Conservation (phyloP, 2,113 vertebrate species). For the Coracopsis vasa region DNA sequence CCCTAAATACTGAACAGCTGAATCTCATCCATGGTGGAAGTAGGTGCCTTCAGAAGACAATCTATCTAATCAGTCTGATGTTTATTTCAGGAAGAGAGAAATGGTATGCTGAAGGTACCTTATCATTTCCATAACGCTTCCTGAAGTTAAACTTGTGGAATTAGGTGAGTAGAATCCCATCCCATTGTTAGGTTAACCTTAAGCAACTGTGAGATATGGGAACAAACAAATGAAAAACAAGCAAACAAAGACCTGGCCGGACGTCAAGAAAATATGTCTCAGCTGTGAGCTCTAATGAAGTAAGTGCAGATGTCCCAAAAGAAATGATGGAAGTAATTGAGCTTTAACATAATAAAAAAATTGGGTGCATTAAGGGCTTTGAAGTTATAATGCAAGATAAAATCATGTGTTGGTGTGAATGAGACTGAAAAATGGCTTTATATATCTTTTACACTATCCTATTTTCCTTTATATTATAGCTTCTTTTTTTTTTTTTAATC, state of each 20-base stretch:
- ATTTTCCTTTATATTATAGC: background rate
- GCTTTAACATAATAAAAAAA: background rate
- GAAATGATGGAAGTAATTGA: conserved; percentile 16
- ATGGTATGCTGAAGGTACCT: background rate
- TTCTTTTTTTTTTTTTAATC: background rate
- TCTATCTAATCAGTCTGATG: background rate
- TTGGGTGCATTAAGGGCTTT: background rate
- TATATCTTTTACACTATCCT: background rate
- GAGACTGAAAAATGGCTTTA: background rate
- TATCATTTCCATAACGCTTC: background rate
- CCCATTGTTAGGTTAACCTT: background rate
- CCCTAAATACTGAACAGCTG: fast-evolving
- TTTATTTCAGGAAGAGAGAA: background rate
- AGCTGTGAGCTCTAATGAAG: background rate
- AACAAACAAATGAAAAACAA: background rate
- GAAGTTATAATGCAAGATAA: background rate
- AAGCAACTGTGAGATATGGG: background rate
- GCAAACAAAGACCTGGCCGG: background rate
- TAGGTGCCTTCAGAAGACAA: background rate
- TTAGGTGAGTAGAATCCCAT: background rate
- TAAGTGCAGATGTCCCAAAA: conserved; percentile 8
- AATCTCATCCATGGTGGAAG: background rate
- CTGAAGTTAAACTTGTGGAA: background rate
- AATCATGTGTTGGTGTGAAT: background rate
- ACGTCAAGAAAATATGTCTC: background rate